Conservation (phyloP, 1,140 invertebrate genomes). For the Hyphantria cunea region DNA sequence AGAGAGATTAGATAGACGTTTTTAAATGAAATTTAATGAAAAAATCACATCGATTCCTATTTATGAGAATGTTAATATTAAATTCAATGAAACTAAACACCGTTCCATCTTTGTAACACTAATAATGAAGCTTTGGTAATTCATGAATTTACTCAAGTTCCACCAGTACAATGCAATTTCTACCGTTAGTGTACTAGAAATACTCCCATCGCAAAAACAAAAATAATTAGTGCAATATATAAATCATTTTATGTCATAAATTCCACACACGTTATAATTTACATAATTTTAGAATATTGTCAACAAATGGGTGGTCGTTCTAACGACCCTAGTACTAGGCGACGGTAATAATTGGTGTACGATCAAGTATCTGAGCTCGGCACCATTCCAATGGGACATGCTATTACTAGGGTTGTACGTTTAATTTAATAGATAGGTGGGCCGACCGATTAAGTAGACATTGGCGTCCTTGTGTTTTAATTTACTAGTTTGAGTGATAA, state of each 20-base stretch:
- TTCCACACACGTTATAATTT: slow-evolving; percentile 16
- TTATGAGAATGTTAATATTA: too few relatives aligned
- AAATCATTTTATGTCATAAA: too few relatives aligned
- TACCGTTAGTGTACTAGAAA: slow-evolving; percentile 1
- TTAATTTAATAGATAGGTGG: neutral
- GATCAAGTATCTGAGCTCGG: slow-evolving; percentile 12
- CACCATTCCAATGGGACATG: slow-evolving; percentile 13
- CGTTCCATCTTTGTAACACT: slow-evolving; percentile 2
- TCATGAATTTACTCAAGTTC: slow-evolving; percentile 3
- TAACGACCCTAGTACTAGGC: neutral
- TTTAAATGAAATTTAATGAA: too few relatives aligned
- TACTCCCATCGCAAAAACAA: slow-evolving; percentile 17
- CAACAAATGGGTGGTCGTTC: slow-evolving; percentile 15
- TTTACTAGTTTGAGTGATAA: too few relatives aligned
- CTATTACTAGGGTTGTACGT: slow-evolving; percentile 11
- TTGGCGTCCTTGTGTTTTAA: neutral
- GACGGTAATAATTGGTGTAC: slow-evolving; percentile 8
- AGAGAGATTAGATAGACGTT: too few relatives aligned
- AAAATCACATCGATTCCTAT: too few relatives aligned
- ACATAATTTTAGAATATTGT: slow-evolving; percentile 17
- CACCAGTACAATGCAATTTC: slow-evolving; percentile 4
- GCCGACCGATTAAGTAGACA: neutral
- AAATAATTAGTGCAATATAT: too few relatives aligned
- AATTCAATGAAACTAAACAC: neutral
- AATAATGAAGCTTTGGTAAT: neutral